A percentile compares a stretch with the other conserved stretches of the same genome.
phyloP scores from a whole-genome alignment of 2,888 invertebrate species.

The Erebia aethiops region DNA sequence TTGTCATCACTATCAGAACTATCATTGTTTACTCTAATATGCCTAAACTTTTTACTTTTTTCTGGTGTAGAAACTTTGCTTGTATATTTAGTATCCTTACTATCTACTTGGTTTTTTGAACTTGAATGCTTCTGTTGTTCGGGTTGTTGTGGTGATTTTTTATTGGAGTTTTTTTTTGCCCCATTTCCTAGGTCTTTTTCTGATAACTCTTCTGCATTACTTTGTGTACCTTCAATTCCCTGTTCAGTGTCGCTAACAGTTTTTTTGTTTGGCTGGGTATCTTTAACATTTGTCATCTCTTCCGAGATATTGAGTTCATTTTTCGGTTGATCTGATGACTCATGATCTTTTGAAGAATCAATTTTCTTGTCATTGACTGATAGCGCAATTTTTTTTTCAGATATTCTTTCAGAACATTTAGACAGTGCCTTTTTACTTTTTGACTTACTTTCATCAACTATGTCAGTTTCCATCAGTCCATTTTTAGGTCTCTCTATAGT shows the following conservation, averaged over 20 bases:
- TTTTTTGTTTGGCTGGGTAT: not conserved
- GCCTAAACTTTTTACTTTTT: conserved; percentile 45
- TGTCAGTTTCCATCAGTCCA: not conserved
- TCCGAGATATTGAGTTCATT: not conserved
- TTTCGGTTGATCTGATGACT: not conserved
- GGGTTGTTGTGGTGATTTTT: not conserved
- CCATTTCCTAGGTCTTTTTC: not conserved
- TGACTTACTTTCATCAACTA: conserved; percentile 19
- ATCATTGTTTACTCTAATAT: conserved; percentile 45
- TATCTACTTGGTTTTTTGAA: conserved; percentile 10
- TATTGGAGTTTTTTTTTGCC: not conserved
- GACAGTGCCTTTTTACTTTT: conserved; percentile 20
- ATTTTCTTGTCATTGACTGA: not conserved
- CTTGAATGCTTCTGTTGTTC: not conserved
- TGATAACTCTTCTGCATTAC: not conserved
- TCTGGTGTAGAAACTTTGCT: conserved; percentile 6
- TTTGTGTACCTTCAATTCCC: not conserved
- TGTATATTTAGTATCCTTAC: conserved; percentile 15
- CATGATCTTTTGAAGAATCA: not conserved
- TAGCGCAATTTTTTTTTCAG: conserved; percentile 6
- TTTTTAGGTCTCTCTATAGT: conserved; percentile 8
- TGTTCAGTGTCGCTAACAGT: not conserved
- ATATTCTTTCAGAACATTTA: not conserved
- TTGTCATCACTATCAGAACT: conserved; percentile 48
- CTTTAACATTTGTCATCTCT: not conserved